These are phyloP conservation scores for Diadegma fenestrale DNA, from an alignment of 2,888 invertebrate species.

Conservation along the genomic window DNA sequence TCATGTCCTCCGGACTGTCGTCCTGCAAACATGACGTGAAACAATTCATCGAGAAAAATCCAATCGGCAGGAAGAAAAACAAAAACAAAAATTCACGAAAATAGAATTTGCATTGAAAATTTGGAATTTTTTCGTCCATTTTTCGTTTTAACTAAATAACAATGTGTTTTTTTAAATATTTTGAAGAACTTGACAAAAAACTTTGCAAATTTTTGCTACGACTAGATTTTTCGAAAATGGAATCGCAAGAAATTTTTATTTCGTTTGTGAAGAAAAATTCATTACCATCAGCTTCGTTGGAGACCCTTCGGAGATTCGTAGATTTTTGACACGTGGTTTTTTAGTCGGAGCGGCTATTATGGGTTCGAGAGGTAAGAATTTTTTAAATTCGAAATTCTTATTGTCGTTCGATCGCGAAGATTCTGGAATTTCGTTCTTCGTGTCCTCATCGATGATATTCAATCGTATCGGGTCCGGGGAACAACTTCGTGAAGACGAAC, in stretches of 20 bases:
- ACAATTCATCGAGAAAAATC: not conserved
- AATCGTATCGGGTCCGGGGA: slow-evolving; percentile 53
- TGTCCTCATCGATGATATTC: slow-evolving; percentile 16
- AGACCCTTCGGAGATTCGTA: slow-evolving; percentile 16
- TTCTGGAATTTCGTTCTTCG: slow-evolving; percentile 4
- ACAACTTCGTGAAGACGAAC: slow-evolving; percentile 57
- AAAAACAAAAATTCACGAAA: too few relatives aligned
- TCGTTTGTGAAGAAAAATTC: not conserved
- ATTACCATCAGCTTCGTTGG: slow-evolving; percentile 45
- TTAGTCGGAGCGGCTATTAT: slow-evolving; percentile 59
- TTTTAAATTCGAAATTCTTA: slow-evolving; percentile 73
- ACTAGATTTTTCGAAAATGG: too few relatives aligned
- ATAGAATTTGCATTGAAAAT: too few relatives aligned
- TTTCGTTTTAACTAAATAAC: not conserved
- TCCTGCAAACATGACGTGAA: slow-evolving; percentile 41
- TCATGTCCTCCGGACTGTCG: slow-evolving; percentile 87
- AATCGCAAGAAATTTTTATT: not conserved
- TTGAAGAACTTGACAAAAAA: not conserved
- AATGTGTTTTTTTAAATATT: not conserved
- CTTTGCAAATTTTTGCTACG: not conserved
- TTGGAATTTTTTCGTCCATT: too few relatives aligned
- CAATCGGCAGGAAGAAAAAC: too few relatives aligned
- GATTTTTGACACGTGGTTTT: slow-evolving; percentile 22
- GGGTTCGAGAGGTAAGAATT: slow-evolving; percentile 82
- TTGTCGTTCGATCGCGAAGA: slow-evolving; percentile 40